Conservation (phyloP, 2,888 invertebrate species). For the Cosmorhoe ocellata region DNA sequence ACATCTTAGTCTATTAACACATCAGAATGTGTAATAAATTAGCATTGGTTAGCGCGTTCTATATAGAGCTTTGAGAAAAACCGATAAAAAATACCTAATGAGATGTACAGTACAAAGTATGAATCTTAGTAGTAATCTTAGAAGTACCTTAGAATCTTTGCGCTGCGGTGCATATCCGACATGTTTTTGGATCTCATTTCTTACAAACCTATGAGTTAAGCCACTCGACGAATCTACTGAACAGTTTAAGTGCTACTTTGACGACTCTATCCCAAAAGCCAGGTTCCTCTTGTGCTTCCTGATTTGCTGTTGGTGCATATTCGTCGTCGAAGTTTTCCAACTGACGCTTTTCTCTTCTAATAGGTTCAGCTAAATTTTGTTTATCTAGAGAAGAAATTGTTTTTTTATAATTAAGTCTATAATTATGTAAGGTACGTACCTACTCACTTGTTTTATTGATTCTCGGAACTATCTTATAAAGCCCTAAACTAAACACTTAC, state of each 20-base stretch:
- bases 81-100: no score
- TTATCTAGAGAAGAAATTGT: slow-evolving; percentile 34
- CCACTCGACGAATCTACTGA: slow-evolving; percentile 74
- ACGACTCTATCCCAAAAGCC: slow-evolving; percentile 75
- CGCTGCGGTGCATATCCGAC: no score
- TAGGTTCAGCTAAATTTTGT: slow-evolving; percentile 31
- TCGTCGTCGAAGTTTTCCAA: slow-evolving; percentile 68
- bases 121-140: no score
- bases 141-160: no score
- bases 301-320: slow-evolving; percentile 48
- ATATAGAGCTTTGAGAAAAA: no score
- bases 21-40: no score
- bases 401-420: not conserved
- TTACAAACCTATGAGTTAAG: slow-evolving; percentile 55
- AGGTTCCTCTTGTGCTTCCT: slow-evolving; percentile 62
- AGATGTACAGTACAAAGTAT: no score
- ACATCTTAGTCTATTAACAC: not conserved
- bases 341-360: slow-evolving; percentile 55
- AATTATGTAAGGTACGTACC: no score
- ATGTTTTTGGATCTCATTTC: no score
- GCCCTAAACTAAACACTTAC: no score
- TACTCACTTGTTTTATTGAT: not conserved
- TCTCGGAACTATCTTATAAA: no score
- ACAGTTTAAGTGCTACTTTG: slow-evolving; percentile 69
- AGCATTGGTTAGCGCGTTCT: no score